These are phyloP conservation scores for Asobara japonica DNA, from an alignment of 1,140 invertebrate genomes.

Conservation along the genomic window DNA sequence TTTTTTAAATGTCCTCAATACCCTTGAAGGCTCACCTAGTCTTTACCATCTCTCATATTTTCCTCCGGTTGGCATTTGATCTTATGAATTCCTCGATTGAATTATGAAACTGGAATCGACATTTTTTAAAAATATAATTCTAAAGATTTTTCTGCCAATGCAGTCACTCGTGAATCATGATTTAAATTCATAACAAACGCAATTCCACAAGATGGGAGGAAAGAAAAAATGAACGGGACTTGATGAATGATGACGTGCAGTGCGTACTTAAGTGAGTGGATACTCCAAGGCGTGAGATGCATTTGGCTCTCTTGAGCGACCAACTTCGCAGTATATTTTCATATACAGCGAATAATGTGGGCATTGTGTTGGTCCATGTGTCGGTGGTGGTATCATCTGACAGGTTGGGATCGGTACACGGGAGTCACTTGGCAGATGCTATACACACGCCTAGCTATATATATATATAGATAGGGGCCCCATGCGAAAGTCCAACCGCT, in stretches of 20 bases:
- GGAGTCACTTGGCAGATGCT: not conserved
- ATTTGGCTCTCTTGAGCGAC: not conserved
- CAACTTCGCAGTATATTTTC: not conserved
- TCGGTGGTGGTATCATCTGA: slow-evolving; percentile 1
- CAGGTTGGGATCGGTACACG: slow-evolving; percentile 4
- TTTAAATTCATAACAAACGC: not conserved
- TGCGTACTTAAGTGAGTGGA: slow-evolving; percentile 1
- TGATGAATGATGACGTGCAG: slow-evolving; percentile 7
- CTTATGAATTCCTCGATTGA: too few relatives aligned
- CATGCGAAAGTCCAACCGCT: not conserved
- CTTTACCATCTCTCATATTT: too few relatives aligned
- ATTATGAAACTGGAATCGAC: too few relatives aligned
- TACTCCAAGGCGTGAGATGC: not conserved
- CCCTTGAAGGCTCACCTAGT: too few relatives aligned
- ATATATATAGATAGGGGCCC: not conserved
- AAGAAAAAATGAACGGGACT: slow-evolving; percentile 3
- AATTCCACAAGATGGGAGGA: not conserved
- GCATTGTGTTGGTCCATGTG: too few relatives aligned
- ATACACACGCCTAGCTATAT: not conserved
- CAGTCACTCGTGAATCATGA: not conserved
- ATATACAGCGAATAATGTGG: not conserved
- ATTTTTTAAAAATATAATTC: too few relatives aligned
- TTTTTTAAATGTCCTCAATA: too few relatives aligned
- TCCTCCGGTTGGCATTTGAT: too few relatives aligned
- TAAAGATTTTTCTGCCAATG: too few relatives aligned